Conservation (phyloP, 2,113 vertebrate species). For the Pleuronectes platessa region DNA sequence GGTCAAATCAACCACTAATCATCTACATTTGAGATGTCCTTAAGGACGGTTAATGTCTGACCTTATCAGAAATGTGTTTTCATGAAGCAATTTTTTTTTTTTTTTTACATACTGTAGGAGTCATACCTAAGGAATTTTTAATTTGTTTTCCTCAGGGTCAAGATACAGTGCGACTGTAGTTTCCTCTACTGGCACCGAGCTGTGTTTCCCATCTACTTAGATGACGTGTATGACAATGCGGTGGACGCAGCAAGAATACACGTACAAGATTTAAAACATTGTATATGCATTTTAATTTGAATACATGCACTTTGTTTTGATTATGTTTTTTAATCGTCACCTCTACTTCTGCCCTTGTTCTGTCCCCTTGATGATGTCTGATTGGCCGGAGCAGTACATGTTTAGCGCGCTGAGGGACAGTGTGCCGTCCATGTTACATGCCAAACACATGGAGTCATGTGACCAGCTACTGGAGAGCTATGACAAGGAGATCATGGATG, state of each 20-base stretch:
- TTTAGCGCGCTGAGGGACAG: constrained; percentile 95
- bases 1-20: too few species aligned
- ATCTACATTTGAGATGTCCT: too few species aligned
- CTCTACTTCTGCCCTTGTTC: background rate
- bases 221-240: constrained; percentile 96
- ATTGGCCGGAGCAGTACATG: constrained; percentile 89
- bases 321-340: background rate
- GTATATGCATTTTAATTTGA: too few species aligned
- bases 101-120: background rate
- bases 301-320: too few species aligned
- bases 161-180: constrained; percentile 92
- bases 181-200: constrained; percentile 98
- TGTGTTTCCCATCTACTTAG: constrained; percentile 97
- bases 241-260: constrained; percentile 95
- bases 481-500: constrained; percentile 95
- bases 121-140: background rate
- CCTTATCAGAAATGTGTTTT: background rate
- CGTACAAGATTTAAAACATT: constrained; percentile 74
- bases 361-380: background rate
- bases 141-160: constrained; percentile 84
- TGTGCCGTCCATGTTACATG: constrained; percentile 92
- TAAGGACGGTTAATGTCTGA: background rate
- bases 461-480: constrained; percentile 93
- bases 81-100: background rate
- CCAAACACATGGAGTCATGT: constrained; percentile 92